Base-by-base conservation (phyloP, 1,140 invertebrate species). In the Sitobion miscanthi region DNA sequence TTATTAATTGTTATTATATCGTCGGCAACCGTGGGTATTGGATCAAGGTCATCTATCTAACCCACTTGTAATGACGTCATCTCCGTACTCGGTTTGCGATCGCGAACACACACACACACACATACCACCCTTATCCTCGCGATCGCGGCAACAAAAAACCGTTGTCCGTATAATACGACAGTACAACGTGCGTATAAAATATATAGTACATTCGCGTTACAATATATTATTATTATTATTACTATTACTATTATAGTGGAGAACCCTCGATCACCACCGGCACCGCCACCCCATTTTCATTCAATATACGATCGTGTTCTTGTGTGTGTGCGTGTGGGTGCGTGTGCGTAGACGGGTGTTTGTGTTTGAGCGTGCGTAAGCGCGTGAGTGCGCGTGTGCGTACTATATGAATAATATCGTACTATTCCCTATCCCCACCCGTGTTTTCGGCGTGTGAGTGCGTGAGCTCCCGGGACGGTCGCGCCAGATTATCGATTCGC, bases 401-500 rank as follows among this genome's bases (percentile, higher is more conserved):
- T 17, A 86, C 25, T 45, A 86, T 30, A 77, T 17, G 62, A 77
- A 77, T 77, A 77, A 77, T 77, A 77, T 35, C 62, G 62, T 86
- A 47, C 25, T 0, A 17, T 47, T 17, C 23, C 30, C 23, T 30
- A 47, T 86, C 85, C 85, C 85, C 85, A 77, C 62, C 62, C 30
- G 30, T 20, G 30, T 69, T n/a, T 47, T 17, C 85, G 42, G 23
- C 45, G 85, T 3, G 83, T 35, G 25, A 47, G 49, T 54, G 49
- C 20, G n/a, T 35, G 52, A 54, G 49, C 21, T 9, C 30, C 38
- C 54, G 42, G 52, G 54, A 90, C 89, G 89, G 38, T 69, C 30
- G 54, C 54, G 57, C 54, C 38, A 21, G 45, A 69, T 90, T 90
- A 90, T 90, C 89, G 89, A 90, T 90, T 62, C 7, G 89, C 88